phyloP scores from a whole-genome alignment of 2,113 vertebrate species.

The Nibea albiflora region DNA sequence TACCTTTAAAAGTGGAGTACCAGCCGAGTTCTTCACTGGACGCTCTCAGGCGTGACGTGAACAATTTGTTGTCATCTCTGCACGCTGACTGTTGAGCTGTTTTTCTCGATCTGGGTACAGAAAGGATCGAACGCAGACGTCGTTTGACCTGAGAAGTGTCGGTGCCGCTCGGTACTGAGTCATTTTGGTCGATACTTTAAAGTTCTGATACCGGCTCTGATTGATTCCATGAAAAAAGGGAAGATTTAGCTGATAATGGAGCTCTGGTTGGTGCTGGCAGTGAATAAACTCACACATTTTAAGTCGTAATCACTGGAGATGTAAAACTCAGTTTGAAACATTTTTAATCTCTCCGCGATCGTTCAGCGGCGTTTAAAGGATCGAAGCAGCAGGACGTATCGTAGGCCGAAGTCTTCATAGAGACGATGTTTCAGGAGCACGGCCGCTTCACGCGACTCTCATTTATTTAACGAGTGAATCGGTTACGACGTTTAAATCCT shows the following conservation, averaged over 20 bases:
- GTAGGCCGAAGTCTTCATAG: no score
- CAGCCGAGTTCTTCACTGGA: no score
- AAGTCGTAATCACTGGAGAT: conserved; percentile 76
- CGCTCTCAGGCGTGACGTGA: no score
- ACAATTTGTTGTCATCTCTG: no score
- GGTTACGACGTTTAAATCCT: neutral
- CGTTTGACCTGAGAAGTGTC: no score
- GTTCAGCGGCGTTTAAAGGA: neutral
- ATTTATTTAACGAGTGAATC: conserved; percentile 1
- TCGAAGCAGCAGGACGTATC: neutral
- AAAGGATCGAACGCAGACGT: no score
- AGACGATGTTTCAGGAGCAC: neutral
- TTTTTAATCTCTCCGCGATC: neutral
- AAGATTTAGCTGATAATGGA: neutral
- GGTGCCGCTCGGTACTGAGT: no score
- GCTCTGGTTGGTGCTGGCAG: neutral
- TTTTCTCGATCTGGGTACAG: no score
- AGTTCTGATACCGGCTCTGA: no score
- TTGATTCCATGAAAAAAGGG: neutral
- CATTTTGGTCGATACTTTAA: no score
- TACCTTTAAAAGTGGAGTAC: no score
- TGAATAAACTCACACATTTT: neutral
- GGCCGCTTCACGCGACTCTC: neutral
- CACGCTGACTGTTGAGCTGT: no score
- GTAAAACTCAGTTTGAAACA: neutral